Evolutionary conservation across 2,888 invertebrate genomes (phyloP).

Genomic region (Brenthis hecate): DNA sequence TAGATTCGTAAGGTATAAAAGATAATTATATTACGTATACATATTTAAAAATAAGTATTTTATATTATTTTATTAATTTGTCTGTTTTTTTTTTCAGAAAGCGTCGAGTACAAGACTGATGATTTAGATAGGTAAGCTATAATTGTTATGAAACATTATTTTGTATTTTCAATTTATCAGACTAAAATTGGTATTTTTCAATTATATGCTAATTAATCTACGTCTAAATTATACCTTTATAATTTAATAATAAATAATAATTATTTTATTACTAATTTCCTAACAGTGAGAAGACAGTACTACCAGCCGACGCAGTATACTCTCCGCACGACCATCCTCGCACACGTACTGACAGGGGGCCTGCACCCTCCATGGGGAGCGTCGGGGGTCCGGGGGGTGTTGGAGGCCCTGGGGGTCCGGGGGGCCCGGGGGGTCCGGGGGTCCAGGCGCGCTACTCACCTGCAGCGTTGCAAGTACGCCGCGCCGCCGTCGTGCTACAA

Average conservation of each 20-base stretch:
- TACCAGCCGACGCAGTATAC: conserved; percentile 90
- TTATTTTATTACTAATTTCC: not conserved
- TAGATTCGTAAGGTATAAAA: not conserved
- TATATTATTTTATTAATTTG: conserved; percentile 22
- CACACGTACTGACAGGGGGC: conserved; percentile 85
- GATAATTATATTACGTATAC: not conserved
- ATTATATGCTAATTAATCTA: too few relatives aligned
- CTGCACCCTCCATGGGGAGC: conserved; percentile 62
- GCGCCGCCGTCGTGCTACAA: conserved; percentile 93
- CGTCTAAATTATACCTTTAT: not conserved
- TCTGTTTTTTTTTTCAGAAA: conserved; percentile 82
- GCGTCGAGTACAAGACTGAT: conserved; percentile 91
- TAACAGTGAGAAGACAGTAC: conserved; percentile 80
- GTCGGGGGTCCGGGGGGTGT: conserved; percentile 84
- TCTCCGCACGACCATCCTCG: conserved; percentile 75
- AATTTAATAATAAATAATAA: not conserved
- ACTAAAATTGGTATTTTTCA: too few relatives aligned
- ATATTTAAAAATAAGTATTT: not conserved
- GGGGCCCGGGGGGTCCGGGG: conserved; percentile 86
- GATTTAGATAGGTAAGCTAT: conserved; percentile 90
- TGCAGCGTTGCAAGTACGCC: conserved; percentile 88
- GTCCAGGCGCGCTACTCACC: conserved; percentile 87
- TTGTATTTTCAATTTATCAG: too few relatives aligned
- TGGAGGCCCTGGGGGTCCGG: conserved; percentile 65
- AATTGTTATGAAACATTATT: too few relatives aligned